Percentiles rank a stretch among this genome's conserved stretches.
These are phyloP conservation scores for Hyaena hyaena DNA, from an alignment of 2,113 vertebrate genomes.

Conservation along the genomic window DNA sequence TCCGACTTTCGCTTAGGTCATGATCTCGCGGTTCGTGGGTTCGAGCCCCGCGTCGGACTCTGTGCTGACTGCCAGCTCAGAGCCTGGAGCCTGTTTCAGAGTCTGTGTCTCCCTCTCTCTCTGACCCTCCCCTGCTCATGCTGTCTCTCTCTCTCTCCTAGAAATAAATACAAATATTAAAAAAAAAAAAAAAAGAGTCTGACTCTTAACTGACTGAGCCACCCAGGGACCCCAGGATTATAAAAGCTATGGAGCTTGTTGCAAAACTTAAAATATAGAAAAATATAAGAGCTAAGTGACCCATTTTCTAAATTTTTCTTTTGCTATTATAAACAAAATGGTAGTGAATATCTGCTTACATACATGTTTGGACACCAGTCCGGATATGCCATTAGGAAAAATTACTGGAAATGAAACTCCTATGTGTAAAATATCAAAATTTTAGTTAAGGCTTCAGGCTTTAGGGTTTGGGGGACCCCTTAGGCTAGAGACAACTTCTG, in stretches of 20 bases:
- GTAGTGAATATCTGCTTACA: background rate
- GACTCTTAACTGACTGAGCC: no score
- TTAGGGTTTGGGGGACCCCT: background rate
- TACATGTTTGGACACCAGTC: background rate
- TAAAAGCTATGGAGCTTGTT: background rate
- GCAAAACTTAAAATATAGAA: slow-evolving; percentile 18
- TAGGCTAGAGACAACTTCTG: background rate
- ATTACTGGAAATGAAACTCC: background rate
- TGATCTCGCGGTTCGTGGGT: no score
- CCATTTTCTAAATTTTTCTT: background rate
- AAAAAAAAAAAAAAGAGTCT: no score
- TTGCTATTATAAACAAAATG: background rate
- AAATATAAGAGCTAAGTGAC: background rate
- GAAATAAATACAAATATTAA: no score
- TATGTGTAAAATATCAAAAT: background rate
- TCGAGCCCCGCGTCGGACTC: no score
- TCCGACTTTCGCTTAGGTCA: no score
- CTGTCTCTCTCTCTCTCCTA: no score
- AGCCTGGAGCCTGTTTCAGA: no score
- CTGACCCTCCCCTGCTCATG: no score
- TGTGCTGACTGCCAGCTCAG: no score
- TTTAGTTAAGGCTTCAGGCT: background rate
- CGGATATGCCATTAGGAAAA: background rate
- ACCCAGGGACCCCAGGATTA: background rate
- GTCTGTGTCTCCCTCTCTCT: no score